These are phyloP conservation scores for Tuberolachnus salignus DNA, from an alignment of 2,888 invertebrate genomes.

Conservation along the genomic window DNA sequence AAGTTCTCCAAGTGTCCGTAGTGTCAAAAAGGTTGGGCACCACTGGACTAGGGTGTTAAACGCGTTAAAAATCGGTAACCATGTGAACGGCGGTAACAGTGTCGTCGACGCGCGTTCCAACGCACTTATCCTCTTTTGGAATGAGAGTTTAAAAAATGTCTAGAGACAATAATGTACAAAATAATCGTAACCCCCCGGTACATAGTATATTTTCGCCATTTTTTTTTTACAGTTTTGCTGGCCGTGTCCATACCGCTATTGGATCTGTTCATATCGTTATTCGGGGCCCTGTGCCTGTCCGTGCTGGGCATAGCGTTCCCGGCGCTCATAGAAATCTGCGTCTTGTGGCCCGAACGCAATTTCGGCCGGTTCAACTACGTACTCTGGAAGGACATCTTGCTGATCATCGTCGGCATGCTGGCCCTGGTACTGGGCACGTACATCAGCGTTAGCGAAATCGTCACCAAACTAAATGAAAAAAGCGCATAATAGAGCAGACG, in stretches of 20 bases:
- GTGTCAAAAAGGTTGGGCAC: no score
- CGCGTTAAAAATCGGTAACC: no score
- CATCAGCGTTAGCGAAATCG: slow-evolving; percentile 66
- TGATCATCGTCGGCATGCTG: slow-evolving; percentile 66
- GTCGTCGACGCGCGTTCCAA: no score
- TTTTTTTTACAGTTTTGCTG: slow-evolving; percentile 70
- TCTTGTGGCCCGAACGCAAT: slow-evolving; percentile 69
- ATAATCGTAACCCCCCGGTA: no score
- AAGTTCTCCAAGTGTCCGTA: no score
- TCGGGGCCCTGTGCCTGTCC: slow-evolving; percentile 76
- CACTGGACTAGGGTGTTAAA: no score
- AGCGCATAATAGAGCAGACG: not conserved
- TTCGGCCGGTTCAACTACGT: slow-evolving; percentile 65
- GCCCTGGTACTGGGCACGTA: slow-evolving; percentile 69
- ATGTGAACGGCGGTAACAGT: no score
- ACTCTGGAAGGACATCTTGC: slow-evolving; percentile 65
- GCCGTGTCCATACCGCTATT: slow-evolving; percentile 74
- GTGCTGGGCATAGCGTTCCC: slow-evolving; percentile 77
- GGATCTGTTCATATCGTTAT: slow-evolving; percentile 76
- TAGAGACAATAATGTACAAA: no score
- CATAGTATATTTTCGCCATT: no score
- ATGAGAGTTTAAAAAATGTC: no score
- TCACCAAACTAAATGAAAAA: slow-evolving; percentile 61
- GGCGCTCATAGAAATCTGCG: slow-evolving; percentile 76
- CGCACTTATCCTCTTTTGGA: no score